Evolutionary conservation across 2,113 vertebrate genomes (phyloP).

Genomic region (Leptocoma aspasia): DNA sequence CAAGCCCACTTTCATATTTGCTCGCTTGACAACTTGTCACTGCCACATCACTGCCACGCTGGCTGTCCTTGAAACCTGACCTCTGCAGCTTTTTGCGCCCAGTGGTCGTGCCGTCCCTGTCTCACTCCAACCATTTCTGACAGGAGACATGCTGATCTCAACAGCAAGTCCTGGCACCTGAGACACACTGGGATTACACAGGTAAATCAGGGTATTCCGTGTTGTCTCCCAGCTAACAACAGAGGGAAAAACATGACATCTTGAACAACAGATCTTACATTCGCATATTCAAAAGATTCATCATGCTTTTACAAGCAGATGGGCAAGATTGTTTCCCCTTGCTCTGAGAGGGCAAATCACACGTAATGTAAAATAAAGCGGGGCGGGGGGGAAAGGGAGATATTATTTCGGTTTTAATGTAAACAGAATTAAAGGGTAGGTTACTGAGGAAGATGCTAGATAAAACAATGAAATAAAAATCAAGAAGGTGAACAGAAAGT

Average conservation of each 20-base stretch:
- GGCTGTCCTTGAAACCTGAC: conserved; percentile 79
- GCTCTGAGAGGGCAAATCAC: conserved; percentile 43
- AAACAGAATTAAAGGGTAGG: background rate
- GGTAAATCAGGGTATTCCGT: conserved; percentile 79
- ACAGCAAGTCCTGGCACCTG: conserved; percentile 78
- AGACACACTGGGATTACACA: conserved; percentile 83
- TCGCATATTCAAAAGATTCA: conserved; percentile 77
- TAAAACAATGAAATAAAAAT: background rate
- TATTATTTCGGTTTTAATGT: background rate
- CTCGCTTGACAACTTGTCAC: conserved; percentile 84
- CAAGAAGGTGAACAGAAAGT: background rate
- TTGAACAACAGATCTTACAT: conserved; percentile 72
- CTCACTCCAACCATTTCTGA: conserved; percentile 84
- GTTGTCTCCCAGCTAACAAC: conserved; percentile 77
- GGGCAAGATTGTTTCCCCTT: conserved; percentile 54
- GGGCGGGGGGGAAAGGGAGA: accelerated
- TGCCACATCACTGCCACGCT: conserved; percentile 75
- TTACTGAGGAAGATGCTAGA: background rate
- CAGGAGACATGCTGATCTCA: conserved; percentile 78
- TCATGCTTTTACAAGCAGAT: conserved; percentile 71
- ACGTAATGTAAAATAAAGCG: background rate
- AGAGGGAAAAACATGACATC: conserved; percentile 76
- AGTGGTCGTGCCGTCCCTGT: conserved; percentile 81
- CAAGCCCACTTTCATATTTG: conserved; percentile 43
- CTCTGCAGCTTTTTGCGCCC: conserved; percentile 75